A percentile compares a stretch with the other conserved stretches of the same genome.
Evolutionary conservation across 2,797 vertebrate genomes (phyloP).

Genomic region (Cercopithecus mitis): DNA sequence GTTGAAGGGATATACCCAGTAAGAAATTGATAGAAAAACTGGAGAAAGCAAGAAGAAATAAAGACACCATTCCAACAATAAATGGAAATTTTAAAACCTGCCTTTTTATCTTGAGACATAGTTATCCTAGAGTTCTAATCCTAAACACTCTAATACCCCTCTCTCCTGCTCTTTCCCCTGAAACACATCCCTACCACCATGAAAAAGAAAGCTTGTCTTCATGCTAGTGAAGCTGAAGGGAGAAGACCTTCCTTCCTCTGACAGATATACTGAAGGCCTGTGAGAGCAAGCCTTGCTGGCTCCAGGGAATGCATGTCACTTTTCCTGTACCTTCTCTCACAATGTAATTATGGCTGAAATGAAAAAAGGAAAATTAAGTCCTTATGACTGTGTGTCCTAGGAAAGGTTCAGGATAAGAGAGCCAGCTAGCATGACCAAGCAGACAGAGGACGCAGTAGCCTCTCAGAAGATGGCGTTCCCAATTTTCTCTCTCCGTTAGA

Average conservation of each 20-base stretch:
- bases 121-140: not conserved
- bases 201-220: not conserved
- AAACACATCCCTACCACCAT: not conserved
- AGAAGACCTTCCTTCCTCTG: not conserved
- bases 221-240: not conserved
- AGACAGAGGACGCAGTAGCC: not conserved
- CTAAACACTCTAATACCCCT: not conserved
- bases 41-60: not conserved
- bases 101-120: not conserved
- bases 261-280: not conserved
- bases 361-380: not conserved
- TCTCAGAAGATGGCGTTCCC: not conserved
- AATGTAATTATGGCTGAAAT: not conserved
- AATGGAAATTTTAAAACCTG: not conserved
- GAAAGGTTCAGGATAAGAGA: not conserved
- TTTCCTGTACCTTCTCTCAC: not conserved
- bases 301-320: not conserved
- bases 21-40: not conserved
- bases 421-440: accelerated
- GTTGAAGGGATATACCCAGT: not conserved
- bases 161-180: not conserved
- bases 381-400: not conserved
- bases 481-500: not conserved
- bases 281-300: not conserved
- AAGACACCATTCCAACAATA: not conserved